These are phyloP conservation scores for Hemicentrotus pulcherrimus DNA, from an alignment of 35 echinoderm and acorn worm genomes.

Conservation along the genomic window DNA sequence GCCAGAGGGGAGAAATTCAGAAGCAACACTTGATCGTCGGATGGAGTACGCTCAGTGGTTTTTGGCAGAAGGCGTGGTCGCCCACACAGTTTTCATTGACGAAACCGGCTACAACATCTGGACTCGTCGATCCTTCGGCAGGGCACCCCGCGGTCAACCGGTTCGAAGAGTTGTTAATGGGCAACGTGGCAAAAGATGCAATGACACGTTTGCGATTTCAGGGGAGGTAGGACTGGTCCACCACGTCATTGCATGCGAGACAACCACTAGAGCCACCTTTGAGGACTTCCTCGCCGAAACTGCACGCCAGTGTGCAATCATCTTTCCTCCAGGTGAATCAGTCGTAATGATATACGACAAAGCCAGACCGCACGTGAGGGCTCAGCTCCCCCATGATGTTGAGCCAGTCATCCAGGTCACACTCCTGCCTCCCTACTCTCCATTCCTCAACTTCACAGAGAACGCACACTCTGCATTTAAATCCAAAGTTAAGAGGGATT, in stretches of 20 bases:
- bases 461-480: background rate
- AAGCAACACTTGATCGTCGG: background rate
- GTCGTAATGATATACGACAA: background rate
- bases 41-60: constrained; percentile 25
- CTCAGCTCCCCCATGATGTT: background rate
- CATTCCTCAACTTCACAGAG: background rate
- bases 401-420: background rate
- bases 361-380: background rate
- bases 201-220: background rate
- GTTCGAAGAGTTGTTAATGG: background rate
- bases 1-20: background rate
- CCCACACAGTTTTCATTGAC: no score
- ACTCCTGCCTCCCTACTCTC: background rate
- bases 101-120: constrained; percentile 7
- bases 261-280: background rate
- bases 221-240: background rate
- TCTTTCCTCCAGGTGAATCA: no score
- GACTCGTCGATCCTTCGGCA: background rate
- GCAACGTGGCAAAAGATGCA: background rate
- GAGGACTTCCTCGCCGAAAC: background rate
- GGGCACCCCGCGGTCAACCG: background rate
- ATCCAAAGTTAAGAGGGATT: background rate
- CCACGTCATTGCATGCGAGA: background rate
- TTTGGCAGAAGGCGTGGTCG: background rate
- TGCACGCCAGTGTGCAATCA: no score